Evolutionary conservation across 2,113 vertebrate genomes (phyloP).

Genomic region (Opisthocomus hoazin): DNA sequence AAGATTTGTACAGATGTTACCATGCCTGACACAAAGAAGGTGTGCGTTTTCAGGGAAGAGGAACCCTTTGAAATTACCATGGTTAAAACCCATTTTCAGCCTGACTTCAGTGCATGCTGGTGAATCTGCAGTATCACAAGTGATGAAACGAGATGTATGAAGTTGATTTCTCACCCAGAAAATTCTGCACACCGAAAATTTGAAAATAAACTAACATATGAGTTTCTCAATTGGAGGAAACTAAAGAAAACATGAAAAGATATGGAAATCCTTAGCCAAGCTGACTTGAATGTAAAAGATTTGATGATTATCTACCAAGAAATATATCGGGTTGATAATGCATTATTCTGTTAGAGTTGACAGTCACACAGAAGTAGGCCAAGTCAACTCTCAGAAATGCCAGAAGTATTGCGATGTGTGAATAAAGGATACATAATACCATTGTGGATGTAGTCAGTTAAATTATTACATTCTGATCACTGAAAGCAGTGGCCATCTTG

Average conservation of each 20-base stretch:
- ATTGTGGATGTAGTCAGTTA: neutral
- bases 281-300: neutral
- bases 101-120: neutral
- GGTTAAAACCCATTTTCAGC: neutral
- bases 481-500: neutral
- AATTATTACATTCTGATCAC: neutral
- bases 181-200: neutral
- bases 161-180: neutral
- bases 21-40: neutral
- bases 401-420: neutral
- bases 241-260: conserved; percentile 30
- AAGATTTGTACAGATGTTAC: neutral
- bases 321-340: neutral
- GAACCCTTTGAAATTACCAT: accelerated
- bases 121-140: neutral
- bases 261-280: conserved; percentile 12
- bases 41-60: neutral
- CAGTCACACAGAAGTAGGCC: neutral
- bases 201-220: conserved; percentile 8
- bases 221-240: neutral
- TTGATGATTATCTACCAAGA: neutral
- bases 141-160: neutral
- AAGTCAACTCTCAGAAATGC: neutral
- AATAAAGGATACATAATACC: neutral
- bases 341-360: neutral